A percentile compares a stretch with the other conserved stretches of the same genome.
These are phyloP conservation scores for Ammospiza nelsoni DNA, from an alignment of 2,113 vertebrate genomes.

Conservation along the genomic window DNA sequence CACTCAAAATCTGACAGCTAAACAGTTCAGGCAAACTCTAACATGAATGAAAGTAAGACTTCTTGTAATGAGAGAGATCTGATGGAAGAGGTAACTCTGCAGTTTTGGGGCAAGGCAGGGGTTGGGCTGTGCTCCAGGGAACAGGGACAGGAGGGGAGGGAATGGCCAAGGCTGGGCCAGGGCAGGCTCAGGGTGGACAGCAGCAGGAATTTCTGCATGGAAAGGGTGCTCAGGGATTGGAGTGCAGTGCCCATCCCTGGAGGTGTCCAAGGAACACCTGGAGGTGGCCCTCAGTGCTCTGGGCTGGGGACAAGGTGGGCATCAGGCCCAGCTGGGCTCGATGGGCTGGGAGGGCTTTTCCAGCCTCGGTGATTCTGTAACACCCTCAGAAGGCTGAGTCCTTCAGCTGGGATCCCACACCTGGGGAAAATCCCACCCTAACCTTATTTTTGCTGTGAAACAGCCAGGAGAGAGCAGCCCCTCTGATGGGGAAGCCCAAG, in stretches of 20 bases:
- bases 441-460: not conserved
- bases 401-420: not conserved
- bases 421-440: not conserved
- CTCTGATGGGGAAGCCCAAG: not conserved
- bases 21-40: not conserved
- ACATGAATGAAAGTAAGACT: not conserved
- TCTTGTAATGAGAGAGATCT: not conserved
- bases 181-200: fast-evolving
- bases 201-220: not conserved
- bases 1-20: fast-evolving
- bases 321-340: fast-evolving
- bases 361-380: not conserved
- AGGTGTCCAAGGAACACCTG: not conserved
- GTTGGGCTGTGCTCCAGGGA: not conserved
- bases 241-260: not conserved
- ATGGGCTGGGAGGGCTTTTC: not conserved
- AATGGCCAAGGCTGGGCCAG: too few species aligned
- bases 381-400: not conserved
- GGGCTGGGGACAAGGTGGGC: not conserved
- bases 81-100: fast-evolving
- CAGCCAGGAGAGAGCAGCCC: not conserved
- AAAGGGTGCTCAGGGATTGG: fast-evolving
- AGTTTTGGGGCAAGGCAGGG: not conserved
- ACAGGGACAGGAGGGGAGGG: not conserved
- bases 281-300: not conserved